Base-by-base conservation (phyloP, 1,140 invertebrate species). In the Drosophila erecta region DNA sequence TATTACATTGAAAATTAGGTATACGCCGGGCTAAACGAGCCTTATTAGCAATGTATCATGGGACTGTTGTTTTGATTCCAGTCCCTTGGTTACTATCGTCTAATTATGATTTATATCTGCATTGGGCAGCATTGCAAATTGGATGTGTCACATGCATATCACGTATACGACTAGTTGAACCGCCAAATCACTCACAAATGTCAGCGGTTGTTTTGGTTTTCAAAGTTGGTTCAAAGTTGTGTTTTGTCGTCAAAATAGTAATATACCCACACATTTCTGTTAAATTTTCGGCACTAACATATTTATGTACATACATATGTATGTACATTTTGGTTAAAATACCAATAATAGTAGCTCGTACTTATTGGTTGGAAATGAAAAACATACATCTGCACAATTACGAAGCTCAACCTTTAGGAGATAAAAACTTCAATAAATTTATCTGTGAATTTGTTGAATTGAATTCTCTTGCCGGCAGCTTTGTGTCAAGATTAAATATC, bases 131-230 rank as follows among this genome's bases (percentile, higher is more conserved):
- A 17, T 6, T 8, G 10, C 54, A 30, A 51, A 51, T 51, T 51
- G 6, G n/a, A 30, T n/a, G 22, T 61, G 55, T 20, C 59, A 41
- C 17, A 61, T 30, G 22, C 24, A 61, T 30, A 59, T 58, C 27
- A 56, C 37, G 54, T 24, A 59, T 61, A 61, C 59, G 59, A 58
- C 54, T 38, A 15, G 54, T 43, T 62, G 7, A 59, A 59, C 59
- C 22, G 14, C 6, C 17, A 30, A 20, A 58, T 57, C 15, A n/a
- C 24, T 41, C 10, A 57, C 30, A 30, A 22, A 17, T 61, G 59
- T 58, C 53, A 14, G 37, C 10, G 14, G 49, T 51, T 51, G 30
- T 61, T 58, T 61, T 56, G 15, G 50, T 17, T 14, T 17, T 17
- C n/a, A n/a, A n/a, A n/a, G n/a, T 10, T 22, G 22, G 59, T 58